Percentiles rank a stretch among this genome's conserved stretches.
Evolutionary conservation across 37 sponge, comb jelly and placozoan genomes (phyloP).

Genomic region (Geodia barretti): DNA sequence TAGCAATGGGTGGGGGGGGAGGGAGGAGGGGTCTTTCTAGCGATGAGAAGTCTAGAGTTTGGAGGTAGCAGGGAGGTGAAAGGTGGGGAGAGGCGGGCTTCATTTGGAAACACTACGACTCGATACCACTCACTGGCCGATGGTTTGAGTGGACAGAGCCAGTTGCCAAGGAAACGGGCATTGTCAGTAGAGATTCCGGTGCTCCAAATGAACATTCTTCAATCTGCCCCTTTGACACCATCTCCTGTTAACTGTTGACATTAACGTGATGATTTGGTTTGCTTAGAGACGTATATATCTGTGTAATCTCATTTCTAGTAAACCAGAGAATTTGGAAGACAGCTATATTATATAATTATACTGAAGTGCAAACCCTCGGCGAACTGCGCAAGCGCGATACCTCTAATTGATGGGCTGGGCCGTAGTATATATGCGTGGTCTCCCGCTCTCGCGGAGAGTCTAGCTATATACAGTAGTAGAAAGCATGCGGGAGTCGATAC

Average conservation of each 20-base stretch:
- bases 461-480: too few relatives aligned
- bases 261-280: too few relatives aligned
- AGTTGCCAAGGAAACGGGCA: not conserved
- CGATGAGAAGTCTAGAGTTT: not conserved
- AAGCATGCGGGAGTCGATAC: too few relatives aligned
- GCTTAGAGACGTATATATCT: not conserved
- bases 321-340: too few relatives aligned
- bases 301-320: not conserved
- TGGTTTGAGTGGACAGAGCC: not conserved
- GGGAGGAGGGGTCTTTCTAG: not conserved
- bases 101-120: not conserved
- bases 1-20: not conserved
- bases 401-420: too few relatives aligned
- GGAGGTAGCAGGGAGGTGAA: not conserved
- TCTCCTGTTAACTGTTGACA: not conserved
- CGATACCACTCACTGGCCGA: conserved; percentile 20
- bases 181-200: conserved; percentile 9
- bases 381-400: too few relatives aligned
- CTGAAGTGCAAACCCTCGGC: too few relatives aligned
- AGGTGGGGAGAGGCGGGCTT: not conserved
- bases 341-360: too few relatives aligned
- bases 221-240: not conserved
- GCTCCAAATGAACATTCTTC: conserved; percentile 2
- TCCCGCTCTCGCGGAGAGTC: too few relatives aligned
- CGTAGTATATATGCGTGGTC: too few relatives aligned